Evolutionary conservation across 2,888 invertebrate species (phyloP).

Genomic region (Dicranocentrus wangi): DNA sequence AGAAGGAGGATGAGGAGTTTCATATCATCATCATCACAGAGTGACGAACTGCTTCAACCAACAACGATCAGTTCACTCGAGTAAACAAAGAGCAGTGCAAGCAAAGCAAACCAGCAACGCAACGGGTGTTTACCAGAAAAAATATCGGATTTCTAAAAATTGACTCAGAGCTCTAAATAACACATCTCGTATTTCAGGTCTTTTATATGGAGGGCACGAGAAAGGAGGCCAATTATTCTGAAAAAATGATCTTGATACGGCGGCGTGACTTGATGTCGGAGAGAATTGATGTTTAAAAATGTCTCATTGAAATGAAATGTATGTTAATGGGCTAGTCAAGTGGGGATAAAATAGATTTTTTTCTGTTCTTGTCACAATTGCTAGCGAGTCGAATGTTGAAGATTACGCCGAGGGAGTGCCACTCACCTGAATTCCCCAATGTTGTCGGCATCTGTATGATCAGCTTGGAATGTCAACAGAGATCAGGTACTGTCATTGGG

Average conservation of each 20-base stretch:
- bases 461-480: conserved; percentile 88
- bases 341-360: not conserved
- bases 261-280: not conserved
- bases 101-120: too few species aligned
- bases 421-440: conserved; percentile 38
- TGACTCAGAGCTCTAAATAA: not conserved
- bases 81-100: too few species aligned
- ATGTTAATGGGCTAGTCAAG: not conserved
- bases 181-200: too few species aligned
- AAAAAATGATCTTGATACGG: not conserved
- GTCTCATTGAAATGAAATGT: not conserved
- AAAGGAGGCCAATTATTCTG: too few species aligned
- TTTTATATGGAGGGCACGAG: too few species aligned
- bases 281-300: not conserved
- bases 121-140: conserved; percentile 9
- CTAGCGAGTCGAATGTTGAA: conserved; percentile 56
- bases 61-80: too few species aligned
- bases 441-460: conserved; percentile 90
- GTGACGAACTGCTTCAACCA: too few species aligned
- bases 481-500: conserved; percentile 88
- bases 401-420: conserved; percentile 57
- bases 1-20: too few species aligned
- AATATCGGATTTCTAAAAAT: conserved; percentile 12
- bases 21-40: too few species aligned
- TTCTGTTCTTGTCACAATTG: not conserved